Conservation (phyloP, 1,140 invertebrate genomes). For the Drosophila elegans region DNA sequence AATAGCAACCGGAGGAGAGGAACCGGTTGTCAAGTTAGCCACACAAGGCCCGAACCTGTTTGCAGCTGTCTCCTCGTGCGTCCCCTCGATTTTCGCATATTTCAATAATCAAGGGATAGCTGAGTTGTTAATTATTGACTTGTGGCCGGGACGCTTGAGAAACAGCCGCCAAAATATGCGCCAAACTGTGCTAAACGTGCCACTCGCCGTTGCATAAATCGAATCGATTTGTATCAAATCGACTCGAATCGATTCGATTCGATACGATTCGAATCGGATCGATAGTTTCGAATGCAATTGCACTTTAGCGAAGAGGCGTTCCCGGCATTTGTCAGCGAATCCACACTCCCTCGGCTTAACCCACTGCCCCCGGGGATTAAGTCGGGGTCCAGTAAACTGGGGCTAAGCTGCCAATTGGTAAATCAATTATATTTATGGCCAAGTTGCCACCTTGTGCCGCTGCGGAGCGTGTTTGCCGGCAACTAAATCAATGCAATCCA, state of each 20-base stretch:
- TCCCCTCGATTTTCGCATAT: slow-evolving; percentile 29
- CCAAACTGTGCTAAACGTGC: slow-evolving; percentile 45
- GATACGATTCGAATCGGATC: slow-evolving; percentile 2
- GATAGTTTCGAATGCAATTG: slow-evolving; percentile 41
- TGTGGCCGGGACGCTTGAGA: slow-evolving; percentile 20
- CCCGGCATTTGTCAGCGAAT: slow-evolving; percentile 68
- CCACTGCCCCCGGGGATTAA: slow-evolving; percentile 45
- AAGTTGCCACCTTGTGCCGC: slow-evolving; percentile 65
- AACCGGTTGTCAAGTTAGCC: slow-evolving; percentile 37
- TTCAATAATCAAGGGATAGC: slow-evolving; percentile 77
- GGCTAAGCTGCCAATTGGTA: slow-evolving; percentile 56
- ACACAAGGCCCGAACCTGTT: slow-evolving; percentile 58
- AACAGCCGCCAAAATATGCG: slow-evolving; percentile 54
- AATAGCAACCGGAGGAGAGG: slow-evolving; percentile 20
- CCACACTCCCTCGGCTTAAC: slow-evolving; percentile 38
- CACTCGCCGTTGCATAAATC: slow-evolving; percentile 42
- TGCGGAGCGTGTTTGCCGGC: slow-evolving; percentile 37
- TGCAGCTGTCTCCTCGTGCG: slow-evolving; percentile 59
- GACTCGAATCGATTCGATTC: not conserved
- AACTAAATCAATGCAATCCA: slow-evolving; percentile 64
- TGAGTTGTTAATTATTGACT: slow-evolving; percentile 75
- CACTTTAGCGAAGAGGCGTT: slow-evolving; percentile 41
- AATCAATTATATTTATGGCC: slow-evolving; percentile 76
- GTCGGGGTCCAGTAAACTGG: slow-evolving; percentile 11
- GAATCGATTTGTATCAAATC: not conserved